Percentiles rank a stretch among this genome's conserved stretches.
phyloP scores from a whole-genome alignment of 2,888 invertebrate species.

The Drosophila phalerata region DNA sequence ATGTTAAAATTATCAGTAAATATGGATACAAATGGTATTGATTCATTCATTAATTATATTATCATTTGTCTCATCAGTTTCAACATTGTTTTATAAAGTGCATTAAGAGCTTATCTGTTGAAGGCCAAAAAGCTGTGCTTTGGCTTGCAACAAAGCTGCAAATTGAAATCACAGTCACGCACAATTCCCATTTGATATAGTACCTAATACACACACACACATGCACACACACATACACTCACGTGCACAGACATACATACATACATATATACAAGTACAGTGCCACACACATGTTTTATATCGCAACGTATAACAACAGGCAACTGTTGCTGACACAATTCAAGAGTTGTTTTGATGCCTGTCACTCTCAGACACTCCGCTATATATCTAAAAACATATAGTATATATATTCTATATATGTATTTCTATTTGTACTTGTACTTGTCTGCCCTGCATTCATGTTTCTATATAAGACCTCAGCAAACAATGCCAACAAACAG shows the following conservation, averaged over 20 bases:
- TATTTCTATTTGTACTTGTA: background rate
- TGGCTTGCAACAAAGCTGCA: constrained; percentile 48
- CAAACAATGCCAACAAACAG: constrained; percentile 39
- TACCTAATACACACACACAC: constrained; percentile 19
- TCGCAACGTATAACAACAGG: constrained; percentile 44
- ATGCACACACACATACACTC: constrained; percentile 1
- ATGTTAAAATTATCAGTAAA: background rate
- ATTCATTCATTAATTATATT: constrained; percentile 34
- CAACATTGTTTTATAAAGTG: constrained; percentile 26
- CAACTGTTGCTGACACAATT: constrained; percentile 75
- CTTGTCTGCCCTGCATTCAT: constrained; percentile 13
- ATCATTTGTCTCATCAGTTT: constrained; percentile 13
- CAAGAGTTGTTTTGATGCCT: constrained; percentile 51
- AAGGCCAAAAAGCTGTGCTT: constrained; percentile 26
- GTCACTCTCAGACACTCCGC: constrained; percentile 54
- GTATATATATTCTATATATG: constrained; percentile 13
- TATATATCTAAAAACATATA: constrained; percentile 12
- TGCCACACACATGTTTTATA: constrained; percentile 36
- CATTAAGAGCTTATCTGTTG: constrained; percentile 40
- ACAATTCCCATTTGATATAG: constrained; percentile 41
- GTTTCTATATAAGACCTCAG: constrained; percentile 23
- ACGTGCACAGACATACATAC: background rate
- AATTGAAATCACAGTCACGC: constrained; percentile 68
- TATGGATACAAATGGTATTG: background rate
- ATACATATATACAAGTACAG: background rate